Conservation (phyloP, 1,140 invertebrate species). For the Contarinia nasturtii region DNA sequence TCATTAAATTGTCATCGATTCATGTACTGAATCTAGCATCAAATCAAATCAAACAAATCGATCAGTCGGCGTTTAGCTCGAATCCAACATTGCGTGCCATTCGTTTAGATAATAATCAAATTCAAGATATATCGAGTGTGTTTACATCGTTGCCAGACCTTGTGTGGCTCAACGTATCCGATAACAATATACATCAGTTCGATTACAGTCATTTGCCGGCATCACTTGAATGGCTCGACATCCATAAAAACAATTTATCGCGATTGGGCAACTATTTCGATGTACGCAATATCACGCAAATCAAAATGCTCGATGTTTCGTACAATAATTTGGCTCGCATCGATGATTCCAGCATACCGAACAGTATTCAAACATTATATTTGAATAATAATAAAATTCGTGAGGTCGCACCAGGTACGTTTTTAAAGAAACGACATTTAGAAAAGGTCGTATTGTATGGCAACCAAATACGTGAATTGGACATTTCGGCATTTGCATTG, state of each 20-base stretch:
- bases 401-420: conserved; percentile 48
- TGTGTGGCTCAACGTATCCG: conserved; percentile 50
- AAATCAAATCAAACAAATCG: conserved; percentile 43
- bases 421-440: conserved; percentile 44
- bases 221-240: conserved; percentile 48
- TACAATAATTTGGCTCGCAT: conserved; percentile 50
- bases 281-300: conserved; percentile 34
- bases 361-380: conserved; percentile 50
- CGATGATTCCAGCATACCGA: conserved; percentile 44
- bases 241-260: conserved; percentile 43
- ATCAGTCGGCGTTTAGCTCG: conserved; percentile 39
- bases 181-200: conserved; percentile 44
- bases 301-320: conserved; percentile 57
- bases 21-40: conserved; percentile 48
- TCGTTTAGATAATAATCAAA: conserved; percentile 43
- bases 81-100: conserved; percentile 42
- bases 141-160: conserved; percentile 41
- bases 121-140: conserved; percentile 42
- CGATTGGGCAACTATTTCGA: conserved; percentile 47
- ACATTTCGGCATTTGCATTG: conserved; percentile 47
- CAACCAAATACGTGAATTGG: conserved; percentile 52
- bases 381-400: conserved; percentile 58
- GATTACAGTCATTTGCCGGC: conserved; percentile 44
- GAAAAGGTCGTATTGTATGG: conserved; percentile 54
- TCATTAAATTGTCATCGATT: conserved; percentile 39